Conservation (phyloP, 2,888 invertebrate genomes). For the Pammene fasciana region DNA sequence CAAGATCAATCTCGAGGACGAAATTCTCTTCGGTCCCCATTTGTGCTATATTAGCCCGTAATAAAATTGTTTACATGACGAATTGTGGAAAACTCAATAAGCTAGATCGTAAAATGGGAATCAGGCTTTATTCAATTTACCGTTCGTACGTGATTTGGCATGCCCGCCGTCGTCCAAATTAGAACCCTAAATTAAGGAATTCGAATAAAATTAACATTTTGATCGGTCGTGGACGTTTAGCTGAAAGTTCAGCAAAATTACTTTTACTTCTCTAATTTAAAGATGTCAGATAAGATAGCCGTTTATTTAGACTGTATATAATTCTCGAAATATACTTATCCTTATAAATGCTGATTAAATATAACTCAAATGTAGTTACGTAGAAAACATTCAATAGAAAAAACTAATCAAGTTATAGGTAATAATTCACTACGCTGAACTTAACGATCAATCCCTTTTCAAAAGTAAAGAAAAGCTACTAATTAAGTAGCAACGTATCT, state of each 20-base stretch:
- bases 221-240: slow-evolving; percentile 4
- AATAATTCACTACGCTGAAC: background rate
- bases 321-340: too few species aligned
- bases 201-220: slow-evolving; percentile 48
- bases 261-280: slow-evolving; percentile 18
- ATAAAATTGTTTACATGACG: slow-evolving; percentile 66
- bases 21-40: background rate
- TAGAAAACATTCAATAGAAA: background rate
- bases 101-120: slow-evolving; percentile 64
- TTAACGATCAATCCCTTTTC: background rate
- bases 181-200: slow-evolving; percentile 59
- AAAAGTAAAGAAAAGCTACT: background rate
- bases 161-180: slow-evolving; percentile 49
- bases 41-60: slow-evolving; percentile 46
- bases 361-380: too few species aligned
- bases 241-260: background rate
- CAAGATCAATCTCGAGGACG: background rate
- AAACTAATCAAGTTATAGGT: background rate
- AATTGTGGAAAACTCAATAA: slow-evolving; percentile 61
- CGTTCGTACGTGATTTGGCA: slow-evolving; percentile 72
- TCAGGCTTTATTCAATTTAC: slow-evolving; percentile 72
- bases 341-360: too few species aligned
- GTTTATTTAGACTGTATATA: too few species aligned
- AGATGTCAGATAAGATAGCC: background rate
- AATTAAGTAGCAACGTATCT: slow-evolving; percentile 8